These are phyloP conservation scores for Trogon surrucura DNA, from an alignment of 2,113 vertebrate genomes.

Conservation along the genomic window DNA sequence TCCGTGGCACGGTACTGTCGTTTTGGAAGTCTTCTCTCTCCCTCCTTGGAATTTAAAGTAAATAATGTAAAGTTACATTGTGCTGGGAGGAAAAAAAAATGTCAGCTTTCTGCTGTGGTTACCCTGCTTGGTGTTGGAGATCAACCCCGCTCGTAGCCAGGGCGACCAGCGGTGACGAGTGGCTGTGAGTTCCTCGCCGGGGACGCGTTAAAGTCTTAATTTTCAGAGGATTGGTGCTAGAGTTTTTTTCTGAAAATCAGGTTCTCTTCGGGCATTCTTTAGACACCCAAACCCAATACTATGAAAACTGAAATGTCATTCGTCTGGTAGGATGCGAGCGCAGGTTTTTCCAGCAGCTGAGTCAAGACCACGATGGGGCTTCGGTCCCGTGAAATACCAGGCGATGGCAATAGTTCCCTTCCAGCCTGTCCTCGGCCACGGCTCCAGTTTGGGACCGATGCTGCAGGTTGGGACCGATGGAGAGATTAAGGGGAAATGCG, in stretches of 20 bases:
- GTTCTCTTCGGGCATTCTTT: not conserved
- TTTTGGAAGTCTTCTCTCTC: not conserved
- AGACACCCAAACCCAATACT: not conserved
- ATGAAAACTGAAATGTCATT: not conserved
- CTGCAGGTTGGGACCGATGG: fast-evolving
- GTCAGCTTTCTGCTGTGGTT: not conserved
- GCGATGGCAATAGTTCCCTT: not conserved
- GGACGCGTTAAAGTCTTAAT: not conserved
- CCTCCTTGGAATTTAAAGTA: not conserved
- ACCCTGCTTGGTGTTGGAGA: not conserved
- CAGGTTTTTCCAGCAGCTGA: not conserved
- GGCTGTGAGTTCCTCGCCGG: not conserved
- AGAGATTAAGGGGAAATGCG: not conserved
- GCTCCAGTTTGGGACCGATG: not conserved
- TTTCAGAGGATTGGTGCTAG: conserved; percentile 40
- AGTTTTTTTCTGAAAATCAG: not conserved
- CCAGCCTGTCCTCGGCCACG: not conserved
- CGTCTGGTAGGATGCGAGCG: fast-evolving
- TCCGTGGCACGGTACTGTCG: not conserved
- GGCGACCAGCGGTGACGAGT: not conserved
- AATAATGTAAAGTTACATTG: not conserved
- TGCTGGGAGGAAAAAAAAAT: not conserved
- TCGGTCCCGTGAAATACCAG: fast-evolving
- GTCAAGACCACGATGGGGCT: not conserved
- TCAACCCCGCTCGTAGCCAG: not conserved